phyloP scores from a whole-genome alignment of 1,140 invertebrate species.

The Drosophila bifasciata region DNA sequence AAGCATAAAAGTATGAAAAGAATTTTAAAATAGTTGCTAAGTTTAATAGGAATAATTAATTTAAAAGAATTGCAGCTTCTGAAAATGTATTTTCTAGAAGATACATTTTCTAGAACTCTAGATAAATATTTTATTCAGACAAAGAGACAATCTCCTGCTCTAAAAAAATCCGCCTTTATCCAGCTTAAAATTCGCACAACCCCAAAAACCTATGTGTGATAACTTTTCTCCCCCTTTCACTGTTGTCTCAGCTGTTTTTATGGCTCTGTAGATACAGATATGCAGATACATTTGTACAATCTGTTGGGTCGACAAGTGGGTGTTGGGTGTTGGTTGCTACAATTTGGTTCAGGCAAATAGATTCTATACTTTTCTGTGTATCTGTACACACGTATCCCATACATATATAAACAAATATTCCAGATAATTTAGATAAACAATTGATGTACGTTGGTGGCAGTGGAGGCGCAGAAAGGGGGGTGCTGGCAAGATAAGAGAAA shows the following conservation, averaged over 20 bases:
- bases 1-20: too few species aligned
- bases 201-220: background rate
- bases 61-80: too few species aligned
- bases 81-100: too few species aligned
- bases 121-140: too few species aligned
- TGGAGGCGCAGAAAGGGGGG: constrained; percentile 7
- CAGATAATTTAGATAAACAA: constrained; percentile 71
- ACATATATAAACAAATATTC: background rate
- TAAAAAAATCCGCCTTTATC: too few species aligned
- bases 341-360: constrained; percentile 61
- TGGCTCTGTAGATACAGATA: constrained; percentile 9
- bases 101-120: too few species aligned
- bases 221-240: background rate
- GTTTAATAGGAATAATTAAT: too few species aligned
- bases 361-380: constrained; percentile 5
- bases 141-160: too few species aligned
- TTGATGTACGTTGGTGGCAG: constrained; percentile 5
- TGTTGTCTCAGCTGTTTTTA: constrained; percentile 17
- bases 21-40: too few species aligned
- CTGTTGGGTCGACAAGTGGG: constrained; percentile 26
- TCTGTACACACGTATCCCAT: constrained; percentile 4
- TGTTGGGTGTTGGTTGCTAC: too few species aligned
- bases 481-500: constrained; percentile 30
- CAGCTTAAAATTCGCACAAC: background rate
- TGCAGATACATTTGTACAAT: constrained; percentile 52